These are phyloP conservation scores for Phocoena sinus DNA, from an alignment of 2,113 vertebrate species.

Conservation along the genomic window DNA sequence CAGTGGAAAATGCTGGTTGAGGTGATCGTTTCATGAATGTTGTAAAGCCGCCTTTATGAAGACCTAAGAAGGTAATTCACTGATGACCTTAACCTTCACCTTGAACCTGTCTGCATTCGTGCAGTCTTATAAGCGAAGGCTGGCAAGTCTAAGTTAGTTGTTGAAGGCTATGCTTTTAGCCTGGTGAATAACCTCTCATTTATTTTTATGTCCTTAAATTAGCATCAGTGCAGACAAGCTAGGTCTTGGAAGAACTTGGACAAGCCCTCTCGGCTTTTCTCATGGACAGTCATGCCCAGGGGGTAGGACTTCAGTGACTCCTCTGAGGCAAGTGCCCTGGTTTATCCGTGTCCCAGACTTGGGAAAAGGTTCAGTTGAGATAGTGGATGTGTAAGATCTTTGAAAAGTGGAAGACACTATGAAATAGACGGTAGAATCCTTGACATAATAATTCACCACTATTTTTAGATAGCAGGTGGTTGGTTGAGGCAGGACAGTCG, in stretches of 20 bases:
- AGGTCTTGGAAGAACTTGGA: background rate
- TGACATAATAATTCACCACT: background rate
- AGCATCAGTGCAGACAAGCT: background rate
- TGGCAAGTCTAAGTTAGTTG: background rate
- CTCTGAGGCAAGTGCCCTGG: background rate
- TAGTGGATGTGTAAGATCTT: background rate
- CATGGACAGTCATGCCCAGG: background rate
- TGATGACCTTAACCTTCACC: background rate
- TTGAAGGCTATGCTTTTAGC: background rate
- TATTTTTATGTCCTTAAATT: background rate
- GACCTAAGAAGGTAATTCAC: background rate
- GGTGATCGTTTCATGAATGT: background rate
- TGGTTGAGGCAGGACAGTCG: background rate
- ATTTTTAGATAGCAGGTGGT: background rate
- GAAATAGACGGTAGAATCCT: background rate
- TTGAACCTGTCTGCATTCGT: background rate
- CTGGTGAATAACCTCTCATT: background rate
- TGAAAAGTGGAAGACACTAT: background rate
- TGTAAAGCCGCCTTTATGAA: background rate
- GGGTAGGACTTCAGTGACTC: background rate
- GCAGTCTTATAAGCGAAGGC: background rate
- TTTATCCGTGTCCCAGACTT: background rate
- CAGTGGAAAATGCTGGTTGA: background rate
- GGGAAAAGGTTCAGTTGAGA: background rate
- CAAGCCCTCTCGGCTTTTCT: background rate